Base-by-base conservation (phyloP, 2,888 invertebrate genomes). In the Aphidoletes aphidimyza region DNA sequence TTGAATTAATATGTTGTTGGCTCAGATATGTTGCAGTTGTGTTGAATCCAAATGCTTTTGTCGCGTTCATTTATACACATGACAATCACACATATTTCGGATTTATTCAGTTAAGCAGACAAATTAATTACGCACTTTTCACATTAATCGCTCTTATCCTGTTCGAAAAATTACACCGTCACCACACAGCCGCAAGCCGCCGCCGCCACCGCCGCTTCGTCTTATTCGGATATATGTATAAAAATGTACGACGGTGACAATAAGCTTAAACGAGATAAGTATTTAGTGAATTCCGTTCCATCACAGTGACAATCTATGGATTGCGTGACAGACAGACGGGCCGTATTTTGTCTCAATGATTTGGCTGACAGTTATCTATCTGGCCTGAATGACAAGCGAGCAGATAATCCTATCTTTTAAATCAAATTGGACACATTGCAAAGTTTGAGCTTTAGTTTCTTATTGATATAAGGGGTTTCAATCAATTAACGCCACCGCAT, bases 101-200 rank as follows among this genome's bases (percentile, higher is more conserved):
- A 69, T 69, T 69, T 69, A 69, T 69, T 69, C 69, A 69, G 69
- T 69, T 69, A 69, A 69, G 69, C 69, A 69, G 69, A 69, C 69
- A 69, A 69, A 69, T 69, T 69, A 69, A 69, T 69, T 69, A 69
- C 69, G 30, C 69, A 69, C 69, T 69, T 69, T 69, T 69, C 69
- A 69, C 69, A 69, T 69, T 69, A 69, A 69, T 69, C 69, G 69
- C 69, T 69, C 30, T 69, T 69, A 69, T 69, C 30, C 17, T 69
- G 14, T 26, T 14, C 30, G 69, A 69, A 69, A 69, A 69, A 69
- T 5, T 69, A 69, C 69, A 69, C 69, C 69, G 69, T 69, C 69
- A 69, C 69, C 69, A 34, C n/a, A n/a, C 69, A 69, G 30, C 69
- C 69, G 34, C 69, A 69, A 69, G 14, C 69, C 69, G 14, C 8